Conservation (phyloP, 2,113 vertebrate genomes). For the Aldabrachelys gigantea region DNA sequence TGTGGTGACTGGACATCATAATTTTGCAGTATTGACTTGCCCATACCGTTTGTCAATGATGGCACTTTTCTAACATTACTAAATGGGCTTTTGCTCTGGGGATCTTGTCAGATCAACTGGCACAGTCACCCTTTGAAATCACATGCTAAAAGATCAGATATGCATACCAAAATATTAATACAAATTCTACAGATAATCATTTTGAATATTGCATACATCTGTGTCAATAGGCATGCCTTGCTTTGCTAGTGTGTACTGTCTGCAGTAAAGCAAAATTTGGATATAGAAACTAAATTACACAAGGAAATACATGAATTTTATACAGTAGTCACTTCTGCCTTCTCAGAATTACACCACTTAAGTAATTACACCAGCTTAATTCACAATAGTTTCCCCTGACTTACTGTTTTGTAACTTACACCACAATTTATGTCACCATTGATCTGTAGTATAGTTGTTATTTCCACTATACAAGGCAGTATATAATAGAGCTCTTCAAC, state of each 20-base stretch:
- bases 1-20: no score
- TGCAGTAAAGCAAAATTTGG: neutral
- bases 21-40: no score
- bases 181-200: conserved; percentile 1
- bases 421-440: neutral
- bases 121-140: conserved; percentile 11
- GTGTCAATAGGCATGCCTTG: neutral
- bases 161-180: conserved; percentile 15
- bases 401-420: neutral
- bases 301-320: rapidly evolving
- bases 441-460: neutral
- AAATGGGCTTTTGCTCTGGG: neutral
- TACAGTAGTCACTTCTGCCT: neutral
- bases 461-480: neutral
- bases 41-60: neutral
- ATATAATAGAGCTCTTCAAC: rapidly evolving
- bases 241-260: neutral
- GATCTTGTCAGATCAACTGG: conserved; percentile 17
- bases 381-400: rapidly evolving
- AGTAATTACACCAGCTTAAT: neutral
- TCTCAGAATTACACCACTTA: neutral
- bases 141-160: conserved; percentile 27
- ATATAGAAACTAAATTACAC: neutral
- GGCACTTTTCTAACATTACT: conserved; percentile 13
- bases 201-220: neutral